phyloP scores from a whole-genome alignment of 1,140 invertebrate genomes.

The Palaemon carinicauda region DNA sequence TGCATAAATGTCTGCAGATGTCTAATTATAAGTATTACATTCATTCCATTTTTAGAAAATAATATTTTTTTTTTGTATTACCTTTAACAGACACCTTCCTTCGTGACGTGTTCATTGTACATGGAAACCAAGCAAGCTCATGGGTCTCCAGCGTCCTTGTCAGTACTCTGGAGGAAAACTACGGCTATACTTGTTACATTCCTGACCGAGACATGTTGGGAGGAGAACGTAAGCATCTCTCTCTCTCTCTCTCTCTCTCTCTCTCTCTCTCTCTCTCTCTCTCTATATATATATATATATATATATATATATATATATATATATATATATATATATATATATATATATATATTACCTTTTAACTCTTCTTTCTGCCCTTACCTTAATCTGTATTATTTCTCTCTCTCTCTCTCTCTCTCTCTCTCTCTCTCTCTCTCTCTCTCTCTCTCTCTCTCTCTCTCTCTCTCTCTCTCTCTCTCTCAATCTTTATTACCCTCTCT shows the following conservation, averaged over 20 bases:
- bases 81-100: background rate
- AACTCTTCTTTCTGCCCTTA: no score
- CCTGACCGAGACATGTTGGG: constrained; percentile 40
- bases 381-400: no score
- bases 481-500: background rate
- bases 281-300: no score
- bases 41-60: no score
- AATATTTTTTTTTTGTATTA: no score
- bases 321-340: no score
- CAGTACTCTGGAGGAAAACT: constrained; percentile 9
- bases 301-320: no score
- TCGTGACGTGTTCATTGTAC: constrained; percentile 32
- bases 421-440: background rate
- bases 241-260: background rate
- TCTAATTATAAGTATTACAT: no score
- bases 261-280: background rate
- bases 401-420: background rate
- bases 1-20: no score
- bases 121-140: constrained; percentile 13
- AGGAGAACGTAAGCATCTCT: constrained; percentile 12
- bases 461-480: no score
- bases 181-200: constrained; percentile 31
- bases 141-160: constrained; percentile 31
- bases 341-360: no score
- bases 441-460: background rate